Percentiles rank a stretch among this genome's conserved stretches.
Conservation (phyloP, 2,888 invertebrate species). For the Escarpia spicata region DNA sequence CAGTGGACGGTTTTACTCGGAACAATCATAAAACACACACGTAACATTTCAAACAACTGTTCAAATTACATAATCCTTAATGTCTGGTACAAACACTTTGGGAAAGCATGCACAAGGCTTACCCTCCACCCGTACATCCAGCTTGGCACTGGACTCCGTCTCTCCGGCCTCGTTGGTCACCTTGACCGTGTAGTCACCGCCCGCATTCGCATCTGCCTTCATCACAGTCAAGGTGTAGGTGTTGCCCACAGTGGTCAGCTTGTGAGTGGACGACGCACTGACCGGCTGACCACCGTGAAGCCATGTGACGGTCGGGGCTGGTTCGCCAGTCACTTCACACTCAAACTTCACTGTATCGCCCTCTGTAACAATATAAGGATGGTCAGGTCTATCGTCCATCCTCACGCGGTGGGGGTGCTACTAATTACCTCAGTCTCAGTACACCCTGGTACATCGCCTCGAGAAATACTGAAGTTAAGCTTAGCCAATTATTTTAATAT, state of each 20-base stretch:
- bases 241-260: constrained; percentile 33
- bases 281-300: constrained; percentile 64
- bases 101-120: constrained; percentile 33
- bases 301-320: constrained; percentile 81
- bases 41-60: too few relatives aligned
- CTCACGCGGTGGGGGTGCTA: too few relatives aligned
- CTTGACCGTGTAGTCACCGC: constrained; percentile 86
- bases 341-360: constrained; percentile 56
- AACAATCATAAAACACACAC: too few relatives aligned
- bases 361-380: constrained; percentile 39
- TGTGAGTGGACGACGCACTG: constrained; percentile 26
- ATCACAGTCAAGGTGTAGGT: constrained; percentile 75
- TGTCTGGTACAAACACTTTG: too few relatives aligned
- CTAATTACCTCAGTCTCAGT: too few relatives aligned
- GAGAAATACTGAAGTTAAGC: too few relatives aligned
- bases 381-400: background rate
- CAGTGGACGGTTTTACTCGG: too few relatives aligned
- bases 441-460: too few relatives aligned
- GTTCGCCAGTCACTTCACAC: constrained; percentile 84
- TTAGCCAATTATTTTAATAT: too few relatives aligned
- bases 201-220: constrained; percentile 83
- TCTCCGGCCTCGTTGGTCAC: constrained; percentile 90
- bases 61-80: too few relatives aligned
- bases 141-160: constrained; percentile 79
- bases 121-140: constrained; percentile 70